These are phyloP conservation scores for Liasis olivaceus DNA, from an alignment of 2,797 vertebrate genomes.

Conservation along the genomic window DNA sequence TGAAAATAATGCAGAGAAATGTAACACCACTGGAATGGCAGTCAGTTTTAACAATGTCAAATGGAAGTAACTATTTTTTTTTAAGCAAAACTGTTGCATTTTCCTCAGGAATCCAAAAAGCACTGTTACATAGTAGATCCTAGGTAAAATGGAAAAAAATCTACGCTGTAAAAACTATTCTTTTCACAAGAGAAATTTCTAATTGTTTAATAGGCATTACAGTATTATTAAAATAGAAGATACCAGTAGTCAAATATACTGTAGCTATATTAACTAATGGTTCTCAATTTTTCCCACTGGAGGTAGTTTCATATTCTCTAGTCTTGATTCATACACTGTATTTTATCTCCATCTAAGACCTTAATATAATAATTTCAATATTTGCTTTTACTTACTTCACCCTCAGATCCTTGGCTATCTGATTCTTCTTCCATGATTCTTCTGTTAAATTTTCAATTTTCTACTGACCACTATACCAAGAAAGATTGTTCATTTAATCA, in stretches of 20 bases:
- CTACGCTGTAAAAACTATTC: neutral
- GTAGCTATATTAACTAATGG: neutral
- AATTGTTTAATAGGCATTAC: neutral
- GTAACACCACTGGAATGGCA: neutral
- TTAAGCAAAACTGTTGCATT: neutral
- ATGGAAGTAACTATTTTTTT: neutral
- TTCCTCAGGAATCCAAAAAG: neutral
- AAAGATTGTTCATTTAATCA: neutral
- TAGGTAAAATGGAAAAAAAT: neutral
- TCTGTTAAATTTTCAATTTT: conserved; percentile 22
- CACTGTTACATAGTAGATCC: neutral
- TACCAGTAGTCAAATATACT: neutral
- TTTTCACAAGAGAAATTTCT: neutral
- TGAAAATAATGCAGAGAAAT: neutral
- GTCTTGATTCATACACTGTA: neutral
- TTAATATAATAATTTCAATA: neutral
- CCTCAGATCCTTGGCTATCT: conserved; percentile 11
- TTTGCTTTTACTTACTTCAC: conserved; percentile 27
- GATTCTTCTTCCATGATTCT: conserved; percentile 26
- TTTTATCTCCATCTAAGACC: neutral
- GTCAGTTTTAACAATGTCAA: neutral
- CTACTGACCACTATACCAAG: conserved; percentile 21
- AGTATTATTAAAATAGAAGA: neutral
- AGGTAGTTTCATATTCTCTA: neutral
- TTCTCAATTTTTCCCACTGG: neutral